Conservation (phyloP, 2,113 vertebrate genomes). For the Murina feae region DNA sequence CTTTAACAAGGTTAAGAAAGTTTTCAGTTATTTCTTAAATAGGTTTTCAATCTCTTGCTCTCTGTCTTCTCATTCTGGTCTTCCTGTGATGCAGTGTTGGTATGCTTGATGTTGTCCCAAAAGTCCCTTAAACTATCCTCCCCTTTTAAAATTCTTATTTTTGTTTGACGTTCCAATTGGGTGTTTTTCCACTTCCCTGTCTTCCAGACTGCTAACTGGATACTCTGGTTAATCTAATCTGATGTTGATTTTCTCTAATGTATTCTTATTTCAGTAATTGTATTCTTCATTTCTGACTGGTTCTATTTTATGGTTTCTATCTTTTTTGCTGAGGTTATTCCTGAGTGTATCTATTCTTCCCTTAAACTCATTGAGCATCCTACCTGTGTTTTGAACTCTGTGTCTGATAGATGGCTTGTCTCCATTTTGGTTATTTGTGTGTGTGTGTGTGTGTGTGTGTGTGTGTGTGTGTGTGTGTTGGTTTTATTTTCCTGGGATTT, state of each 20-base stretch:
- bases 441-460: no score
- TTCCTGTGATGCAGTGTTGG: not conserved
- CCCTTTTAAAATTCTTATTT: not conserved
- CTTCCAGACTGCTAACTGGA: not conserved
- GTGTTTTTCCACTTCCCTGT: not conserved
- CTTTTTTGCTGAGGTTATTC: not conserved
- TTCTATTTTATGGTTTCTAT: not conserved
- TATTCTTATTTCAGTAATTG: not conserved
- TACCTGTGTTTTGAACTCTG: not conserved
- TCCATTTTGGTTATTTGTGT: not conserved
- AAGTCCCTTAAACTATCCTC: not conserved
- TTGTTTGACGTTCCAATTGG: not conserved
- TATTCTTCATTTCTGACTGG: not conserved
- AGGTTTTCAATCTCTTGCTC: not conserved
- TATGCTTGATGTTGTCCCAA: not conserved
- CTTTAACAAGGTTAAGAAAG: not conserved
- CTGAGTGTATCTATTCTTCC: not conserved
- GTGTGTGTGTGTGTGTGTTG: no score
- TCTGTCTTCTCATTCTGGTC: not conserved
- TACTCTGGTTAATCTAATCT: not conserved
- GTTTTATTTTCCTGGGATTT: not conserved
- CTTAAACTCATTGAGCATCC: not conserved
- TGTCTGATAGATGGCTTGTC: not conserved
- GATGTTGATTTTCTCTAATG: not conserved
- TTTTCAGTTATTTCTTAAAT: not conserved